Base-by-base conservation (phyloP, 2,888 invertebrate species). In the Anaspis maculata region DNA sequence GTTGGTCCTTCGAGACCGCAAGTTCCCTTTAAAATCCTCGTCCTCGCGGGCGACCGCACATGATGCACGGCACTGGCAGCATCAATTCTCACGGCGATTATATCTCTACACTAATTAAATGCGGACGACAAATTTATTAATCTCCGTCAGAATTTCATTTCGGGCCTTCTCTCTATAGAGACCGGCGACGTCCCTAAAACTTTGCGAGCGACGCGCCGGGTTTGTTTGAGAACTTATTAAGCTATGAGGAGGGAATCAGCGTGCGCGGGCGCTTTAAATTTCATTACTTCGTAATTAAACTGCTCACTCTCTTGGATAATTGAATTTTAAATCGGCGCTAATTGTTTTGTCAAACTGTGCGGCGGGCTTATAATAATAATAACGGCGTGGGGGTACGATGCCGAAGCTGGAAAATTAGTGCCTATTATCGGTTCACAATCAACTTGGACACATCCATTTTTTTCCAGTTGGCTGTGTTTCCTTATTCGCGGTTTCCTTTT, bases 281-380 rank as follows among this genome's bases (percentile, higher is more conserved):
- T 34, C 28, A 39, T 31, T 34, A 35, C n/a, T 29, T 24, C 16
- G 26, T 29, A 32, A 39, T 39, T 39, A 32, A 34, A 15, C 27
- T 26, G 39, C 30, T 32, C 39, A 35, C 19, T 32, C 39, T 25
- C 14, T 23, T 27, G 30, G 32, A 39, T 39, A 34, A 34, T 38
- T 34, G 29, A 31, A 34, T 39, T 27, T 25, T 7, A 25, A 32
- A 34, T 34, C 30, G 16, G 24, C 23, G 29, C 30, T 29, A 37
- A 36, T 37, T 37, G 35, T 25, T 29, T 34, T 25, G 26, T 33
- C 28, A 13, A 24, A 19, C 19, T 19, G n/a, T n/a, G n/a, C n/a
- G n/a, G n/a, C n/a, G n/a, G n/a, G n/a, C n/a, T n/a, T n/a, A n/a
- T n/a, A n/a, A n/a, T n/a, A n/a, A n/a, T n/a, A n/a, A n/a, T n/a